phyloP scores from a whole-genome alignment of 2,888 invertebrate genomes.

The Ectemnius cavifrons region DNA sequence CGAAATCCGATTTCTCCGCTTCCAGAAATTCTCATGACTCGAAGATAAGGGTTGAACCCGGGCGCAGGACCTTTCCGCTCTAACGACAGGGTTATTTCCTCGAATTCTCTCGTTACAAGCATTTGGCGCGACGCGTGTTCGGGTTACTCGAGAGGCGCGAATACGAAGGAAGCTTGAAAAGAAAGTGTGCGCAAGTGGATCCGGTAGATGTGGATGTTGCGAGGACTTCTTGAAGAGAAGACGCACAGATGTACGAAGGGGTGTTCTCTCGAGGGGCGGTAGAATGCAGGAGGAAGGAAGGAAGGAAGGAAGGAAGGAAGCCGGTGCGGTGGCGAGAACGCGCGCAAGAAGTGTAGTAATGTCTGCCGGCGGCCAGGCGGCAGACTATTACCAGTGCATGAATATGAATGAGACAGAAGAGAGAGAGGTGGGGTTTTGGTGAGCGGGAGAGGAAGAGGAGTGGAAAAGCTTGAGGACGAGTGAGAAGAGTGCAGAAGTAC shows the following conservation, averaged over 20 bases:
- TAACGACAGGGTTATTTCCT: no score
- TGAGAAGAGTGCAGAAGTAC: no score
- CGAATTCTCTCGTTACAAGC: background rate
- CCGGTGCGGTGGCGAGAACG: constrained; percentile 60
- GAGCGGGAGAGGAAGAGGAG: constrained; percentile 26
- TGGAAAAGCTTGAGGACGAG: background rate
- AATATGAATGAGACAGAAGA: constrained; percentile 75
- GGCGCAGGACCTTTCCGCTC: no score
- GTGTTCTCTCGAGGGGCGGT: no score
- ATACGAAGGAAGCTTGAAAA: background rate
- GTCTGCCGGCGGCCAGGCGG: constrained; percentile 68
- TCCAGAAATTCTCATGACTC: background rate
- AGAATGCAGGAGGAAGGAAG: background rate
- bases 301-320: constrained; percentile 8
- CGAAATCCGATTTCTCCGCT: background rate
- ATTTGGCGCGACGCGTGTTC: background rate
- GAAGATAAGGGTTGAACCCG: background rate
- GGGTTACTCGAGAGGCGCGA: background rate
- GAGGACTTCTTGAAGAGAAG: background rate
- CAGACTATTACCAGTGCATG: constrained; percentile 76
- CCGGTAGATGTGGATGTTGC: background rate
- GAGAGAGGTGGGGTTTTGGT: no score
- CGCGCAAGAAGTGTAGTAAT: constrained; percentile 73
- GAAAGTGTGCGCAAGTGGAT: background rate
- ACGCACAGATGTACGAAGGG: no score